Evolutionary conservation across 2,113 vertebrate species (phyloP).

Genomic region (Oryctolagus cuniculus): mOryCun1.1 NC_091453.1:87535001-87535500

Average conservation of each 20-base stretch:
- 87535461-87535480: too few relatives aligned
- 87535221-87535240: not conserved
- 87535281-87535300: constrained; percentile 20
- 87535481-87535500: too few relatives aligned
- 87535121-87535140: too few relatives aligned
- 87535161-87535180: constrained; percentile 45
- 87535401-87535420: too few relatives aligned
- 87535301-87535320: not conserved
- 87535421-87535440: too few relatives aligned
- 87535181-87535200: not conserved
- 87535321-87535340: not conserved
- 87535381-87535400: not conserved
- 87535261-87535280: not conserved
- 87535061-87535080: too few relatives aligned
- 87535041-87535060: too few relatives aligned
- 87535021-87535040: too few relatives aligned
- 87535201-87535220: constrained; percentile 13
- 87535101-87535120: too few relatives aligned
- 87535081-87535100: too few relatives aligned
- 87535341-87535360: not conserved
- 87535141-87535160: constrained; percentile 14
- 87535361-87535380: not conserved
- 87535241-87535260: not conserved
- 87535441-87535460: too few relatives aligned
- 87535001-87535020: too few relatives aligned